phyloP scores from a whole-genome alignment of 2,797 vertebrate species.

The Arrhamphus sclerolepis region DNA sequence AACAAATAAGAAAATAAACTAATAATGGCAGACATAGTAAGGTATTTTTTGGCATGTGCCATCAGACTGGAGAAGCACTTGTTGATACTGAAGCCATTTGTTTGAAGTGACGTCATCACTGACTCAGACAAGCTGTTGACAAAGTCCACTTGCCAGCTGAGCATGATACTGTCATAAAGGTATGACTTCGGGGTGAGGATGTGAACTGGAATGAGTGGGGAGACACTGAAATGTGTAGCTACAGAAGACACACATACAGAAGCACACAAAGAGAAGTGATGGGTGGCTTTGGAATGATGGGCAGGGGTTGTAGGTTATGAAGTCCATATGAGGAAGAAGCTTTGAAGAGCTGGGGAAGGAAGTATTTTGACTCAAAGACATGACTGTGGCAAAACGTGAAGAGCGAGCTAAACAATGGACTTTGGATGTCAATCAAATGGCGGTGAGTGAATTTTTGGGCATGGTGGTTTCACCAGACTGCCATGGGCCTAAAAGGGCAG shows the following conservation, averaged over 20 bases:
- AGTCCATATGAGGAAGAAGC: conserved; percentile 22
- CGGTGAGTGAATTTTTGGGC: conserved; percentile 32
- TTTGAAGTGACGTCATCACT: conserved; percentile 51
- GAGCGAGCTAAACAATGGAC: conserved; percentile 28
- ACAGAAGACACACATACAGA: not conserved
- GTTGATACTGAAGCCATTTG: conserved; percentile 47
- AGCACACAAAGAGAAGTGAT: conserved; percentile 20
- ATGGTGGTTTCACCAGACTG: conserved; percentile 24
- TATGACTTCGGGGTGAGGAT: conserved; percentile 46
- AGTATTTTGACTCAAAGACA: conserved; percentile 14
- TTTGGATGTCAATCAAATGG: conserved; percentile 43
- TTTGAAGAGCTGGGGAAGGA: conserved; percentile 8
- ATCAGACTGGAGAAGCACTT: conserved; percentile 29
- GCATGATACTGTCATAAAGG: conserved; percentile 55
- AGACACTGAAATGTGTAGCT: conserved; percentile 28
- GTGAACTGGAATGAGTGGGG: conserved; percentile 63
- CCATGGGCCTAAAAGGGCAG: conserved; percentile 42
- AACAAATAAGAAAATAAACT: conserved; percentile 51
- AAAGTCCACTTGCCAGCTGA: conserved; percentile 47
- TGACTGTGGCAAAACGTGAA: conserved; percentile 31
- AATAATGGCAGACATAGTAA: conserved; percentile 46
- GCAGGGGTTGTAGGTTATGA: conserved; percentile 42
- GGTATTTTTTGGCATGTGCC: conserved; percentile 38
- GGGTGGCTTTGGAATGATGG: conserved; percentile 69
- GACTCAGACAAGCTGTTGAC: conserved; percentile 45